Conservation (phyloP, 64 coral and sea anemone genomes). For the Stichodactyla helianthus region DNA sequence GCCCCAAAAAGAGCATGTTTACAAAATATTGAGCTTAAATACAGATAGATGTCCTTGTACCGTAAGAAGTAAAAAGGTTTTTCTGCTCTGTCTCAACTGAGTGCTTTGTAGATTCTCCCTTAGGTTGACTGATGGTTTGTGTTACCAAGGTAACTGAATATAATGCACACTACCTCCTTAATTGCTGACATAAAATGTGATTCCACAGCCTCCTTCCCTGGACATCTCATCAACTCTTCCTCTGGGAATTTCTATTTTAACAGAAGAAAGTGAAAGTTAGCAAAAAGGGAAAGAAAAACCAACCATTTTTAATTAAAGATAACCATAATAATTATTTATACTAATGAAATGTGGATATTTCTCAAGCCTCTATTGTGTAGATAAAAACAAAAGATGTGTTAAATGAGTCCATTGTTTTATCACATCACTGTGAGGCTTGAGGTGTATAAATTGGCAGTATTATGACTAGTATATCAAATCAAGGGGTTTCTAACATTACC, state of each 20-base stretch:
- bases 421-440: too few relatives aligned
- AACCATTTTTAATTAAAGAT: neutral
- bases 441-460: too few relatives aligned
- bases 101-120: too few relatives aligned
- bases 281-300: neutral
- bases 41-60: too few relatives aligned
- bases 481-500: constrained; percentile 24
- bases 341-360: neutral
- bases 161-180: constrained; percentile 69
- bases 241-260: constrained; percentile 82
- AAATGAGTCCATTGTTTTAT: too few relatives aligned
- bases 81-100: too few relatives aligned
- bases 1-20: too few relatives aligned
- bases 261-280: neutral
- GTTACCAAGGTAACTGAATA: neutral
- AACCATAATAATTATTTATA: neutral
- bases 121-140: neutral
- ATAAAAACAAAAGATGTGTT: too few relatives aligned
- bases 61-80: too few relatives aligned
- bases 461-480: too few relatives aligned
- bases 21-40: too few relatives aligned
- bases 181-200: constrained; percentile 93
- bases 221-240: constrained; percentile 88
- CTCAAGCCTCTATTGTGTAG: too few relatives aligned
- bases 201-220: constrained; percentile 89